Evolutionary conservation across 2,797 vertebrate genomes (phyloP).

Genomic region (Melanogrammus aeglefinus): DNA sequence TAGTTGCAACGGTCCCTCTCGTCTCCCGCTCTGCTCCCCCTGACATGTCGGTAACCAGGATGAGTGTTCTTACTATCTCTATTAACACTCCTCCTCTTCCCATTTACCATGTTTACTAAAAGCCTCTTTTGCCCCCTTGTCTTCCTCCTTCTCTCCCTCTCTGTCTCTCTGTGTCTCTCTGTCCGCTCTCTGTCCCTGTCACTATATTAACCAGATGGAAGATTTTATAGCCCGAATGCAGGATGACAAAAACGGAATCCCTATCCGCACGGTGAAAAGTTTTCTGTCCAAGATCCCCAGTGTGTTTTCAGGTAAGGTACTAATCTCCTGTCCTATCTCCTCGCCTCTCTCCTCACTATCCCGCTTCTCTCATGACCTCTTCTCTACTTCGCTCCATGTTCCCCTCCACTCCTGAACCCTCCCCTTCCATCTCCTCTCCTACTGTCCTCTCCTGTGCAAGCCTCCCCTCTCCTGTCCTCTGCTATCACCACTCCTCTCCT

Average conservation of each 20-base stretch:
- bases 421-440: conserved; percentile 16
- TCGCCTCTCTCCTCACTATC: conserved; percentile 15
- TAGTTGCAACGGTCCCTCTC: conserved; percentile 38
- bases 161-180: conserved; percentile 20
- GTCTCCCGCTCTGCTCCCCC: conserved; percentile 20
- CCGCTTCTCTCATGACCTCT: background rate
- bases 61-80: conserved; percentile 36
- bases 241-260: conserved; percentile 95
- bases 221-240: conserved; percentile 96
- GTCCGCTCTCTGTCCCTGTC: conserved; percentile 29
- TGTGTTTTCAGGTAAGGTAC: conserved; percentile 92
- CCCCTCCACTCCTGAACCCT: conserved; percentile 24
- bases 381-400: background rate
- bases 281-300: conserved; percentile 98
- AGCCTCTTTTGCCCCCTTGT: conserved; percentile 25
- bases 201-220: conserved; percentile 82
- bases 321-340: conserved; percentile 14
- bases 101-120: conserved; percentile 16
- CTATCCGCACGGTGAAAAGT: conserved; percentile 96
- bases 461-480: conserved; percentile 16
- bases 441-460: conserved; percentile 16
- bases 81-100: conserved; percentile 15
- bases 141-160: conserved; percentile 22
- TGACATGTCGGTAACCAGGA: conserved; percentile 29
- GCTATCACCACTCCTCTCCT: background rate